Conservation (phyloP, 2,797 vertebrate genomes). For the Heliangelus exortis region DNA sequence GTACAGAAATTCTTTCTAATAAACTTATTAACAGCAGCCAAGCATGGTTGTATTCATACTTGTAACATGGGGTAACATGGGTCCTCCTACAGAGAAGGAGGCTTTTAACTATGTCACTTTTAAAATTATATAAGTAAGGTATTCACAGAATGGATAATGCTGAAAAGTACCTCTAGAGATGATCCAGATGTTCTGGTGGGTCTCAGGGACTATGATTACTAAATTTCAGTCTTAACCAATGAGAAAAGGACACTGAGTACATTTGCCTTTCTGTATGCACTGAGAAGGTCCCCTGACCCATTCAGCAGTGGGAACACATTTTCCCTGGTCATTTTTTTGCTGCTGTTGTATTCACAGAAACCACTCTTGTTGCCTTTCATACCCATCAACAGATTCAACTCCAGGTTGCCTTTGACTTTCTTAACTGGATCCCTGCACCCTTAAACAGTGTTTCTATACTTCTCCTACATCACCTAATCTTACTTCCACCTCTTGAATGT, state of each 20-base stretch:
- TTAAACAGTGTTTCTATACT: neutral
- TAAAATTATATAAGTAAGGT: neutral
- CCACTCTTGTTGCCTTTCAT: too few relatives aligned
- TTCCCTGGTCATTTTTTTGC: too few relatives aligned
- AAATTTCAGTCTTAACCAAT: neutral
- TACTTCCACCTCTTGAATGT: neutral
- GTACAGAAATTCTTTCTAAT: rapidly evolving
- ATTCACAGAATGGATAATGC: neutral
- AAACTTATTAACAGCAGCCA: neutral
- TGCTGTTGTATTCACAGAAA: too few relatives aligned
- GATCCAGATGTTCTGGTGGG: neutral
- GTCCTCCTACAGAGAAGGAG: neutral
- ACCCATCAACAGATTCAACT: neutral
- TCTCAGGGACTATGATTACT: neutral
- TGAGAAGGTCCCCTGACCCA: too few relatives aligned
- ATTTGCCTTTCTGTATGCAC: neutral
- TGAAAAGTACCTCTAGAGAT: neutral
- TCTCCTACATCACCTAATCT: neutral
- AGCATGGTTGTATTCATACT: neutral
- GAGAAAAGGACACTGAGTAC: neutral
- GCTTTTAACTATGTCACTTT: neutral
- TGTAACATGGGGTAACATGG: neutral
- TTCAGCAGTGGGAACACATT: too few relatives aligned
- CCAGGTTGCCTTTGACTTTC: neutral
- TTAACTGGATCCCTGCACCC: neutral